Base-by-base conservation (phyloP, 1,140 invertebrate genomes). In the Drosophila funebris region DNA sequence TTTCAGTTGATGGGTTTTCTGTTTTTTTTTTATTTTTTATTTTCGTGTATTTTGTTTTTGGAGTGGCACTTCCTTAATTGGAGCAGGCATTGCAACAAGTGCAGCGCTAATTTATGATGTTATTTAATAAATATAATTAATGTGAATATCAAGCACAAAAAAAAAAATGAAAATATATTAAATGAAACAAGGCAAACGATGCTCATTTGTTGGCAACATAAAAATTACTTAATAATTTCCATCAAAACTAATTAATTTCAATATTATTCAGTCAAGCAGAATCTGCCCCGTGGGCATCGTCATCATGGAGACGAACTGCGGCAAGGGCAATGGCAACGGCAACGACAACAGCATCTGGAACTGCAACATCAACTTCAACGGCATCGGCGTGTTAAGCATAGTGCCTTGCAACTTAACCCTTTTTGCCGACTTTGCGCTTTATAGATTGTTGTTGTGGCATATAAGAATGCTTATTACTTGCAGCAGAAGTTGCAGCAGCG, bases 191-290 rank as follows among this genome's bases (percentile, higher is more conserved):
- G 33, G n/a, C 54, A 50, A 44, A 39, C 13, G 43, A 36, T 27
- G 63, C 78, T 73, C 70, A 67, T 73, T 76, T 78, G 50, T 66
- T 46, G 68, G 27, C 58, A 57, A 48, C 63, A 78, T 73, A 69
- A 74, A 85, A 90, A 90, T 90, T 90, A 90, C 85, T 90, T 90
- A 85, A 90, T 90, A 90, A 90, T 90, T 90, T 76, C 78, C 78
- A 89, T 82, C 85, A 82, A 75, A 90, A 90, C 63, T 90, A 76
- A 90, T 90, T 90, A 90, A 82, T 85, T 73, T 90, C 84, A 82
- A 90, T 90, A 90, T 90, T 76, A 79, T 90, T 85, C 81, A 79
- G 67, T 27, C 46, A 73, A 56, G 73, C 52, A 62, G 37, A 36
- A 41, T 16, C 36, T 29, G 27, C 63, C 71, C 18, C 39, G 20